Evolutionary conservation across 2,888 invertebrate genomes (phyloP).

Genomic region (Diaprepes abbreviatus): DNA sequence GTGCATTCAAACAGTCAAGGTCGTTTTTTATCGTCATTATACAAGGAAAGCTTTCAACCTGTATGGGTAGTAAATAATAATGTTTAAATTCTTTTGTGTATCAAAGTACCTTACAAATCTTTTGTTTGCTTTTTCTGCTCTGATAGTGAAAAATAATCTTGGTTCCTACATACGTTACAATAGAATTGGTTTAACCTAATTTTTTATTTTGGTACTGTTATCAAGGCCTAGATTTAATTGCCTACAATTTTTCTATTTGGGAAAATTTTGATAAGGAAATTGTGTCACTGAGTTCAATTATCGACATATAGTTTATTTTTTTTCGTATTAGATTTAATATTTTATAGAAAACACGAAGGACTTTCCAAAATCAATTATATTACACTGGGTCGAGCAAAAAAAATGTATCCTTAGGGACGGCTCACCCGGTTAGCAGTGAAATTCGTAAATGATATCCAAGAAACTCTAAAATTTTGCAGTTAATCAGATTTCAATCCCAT

Average conservation of each 20-base stretch:
- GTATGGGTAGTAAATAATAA: not conserved
- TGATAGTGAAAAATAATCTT: slow-evolving; percentile 11
- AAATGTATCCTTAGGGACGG: too few relatives aligned
- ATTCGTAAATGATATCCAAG: too few relatives aligned
- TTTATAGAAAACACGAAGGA: too few relatives aligned
- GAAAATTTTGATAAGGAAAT: not conserved
- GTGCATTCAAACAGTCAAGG: slow-evolving; percentile 22
- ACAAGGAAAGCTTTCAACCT: slow-evolving; percentile 29
- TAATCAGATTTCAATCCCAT: too few relatives aligned
- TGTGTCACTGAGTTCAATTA: not conserved
- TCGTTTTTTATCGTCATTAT: not conserved
- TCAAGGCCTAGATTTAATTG: slow-evolving; percentile 7
- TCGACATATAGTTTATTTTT: too few relatives aligned
- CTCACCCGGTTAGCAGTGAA: too few relatives aligned
- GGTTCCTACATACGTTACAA: not conserved
- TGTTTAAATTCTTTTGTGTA: slow-evolving; percentile 4
- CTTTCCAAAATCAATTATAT: too few relatives aligned
- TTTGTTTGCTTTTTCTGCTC: slow-evolving; percentile 8
- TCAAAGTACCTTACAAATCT: not conserved
- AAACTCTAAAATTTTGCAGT: too few relatives aligned
- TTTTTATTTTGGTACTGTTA: slow-evolving; percentile 1
- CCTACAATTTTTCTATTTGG: slow-evolving; percentile 6
- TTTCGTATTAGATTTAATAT: too few relatives aligned
- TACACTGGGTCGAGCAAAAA: too few relatives aligned
- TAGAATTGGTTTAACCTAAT: not conserved